Evolutionary conservation across 92 coral and sea anemone genomes (phyloP).

Genomic region (Siderastrea siderea): DNA sequence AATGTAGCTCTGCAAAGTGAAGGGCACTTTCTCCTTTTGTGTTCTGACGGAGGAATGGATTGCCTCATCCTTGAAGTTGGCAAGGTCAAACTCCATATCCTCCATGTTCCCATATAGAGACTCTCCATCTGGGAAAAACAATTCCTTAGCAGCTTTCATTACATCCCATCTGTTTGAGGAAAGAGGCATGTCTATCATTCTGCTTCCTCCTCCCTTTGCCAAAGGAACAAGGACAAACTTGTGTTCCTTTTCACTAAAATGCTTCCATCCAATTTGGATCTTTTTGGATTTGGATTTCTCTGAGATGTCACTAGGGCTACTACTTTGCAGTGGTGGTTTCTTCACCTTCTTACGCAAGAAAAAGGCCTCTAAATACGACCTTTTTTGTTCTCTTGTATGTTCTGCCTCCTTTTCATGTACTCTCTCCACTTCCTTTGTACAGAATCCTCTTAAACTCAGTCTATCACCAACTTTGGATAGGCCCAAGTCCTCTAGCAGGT

Average conservation of each 20-base stretch:
- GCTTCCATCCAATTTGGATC: slow-evolving; percentile 23
- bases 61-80: slow-evolving; percentile 47
- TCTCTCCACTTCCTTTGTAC: slow-evolving; percentile 26
- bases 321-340: slow-evolving; percentile 7
- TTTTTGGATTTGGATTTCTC: slow-evolving; percentile 34
- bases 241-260: neutral
- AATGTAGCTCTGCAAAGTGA: slow-evolving; percentile 42
- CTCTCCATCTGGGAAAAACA: neutral
- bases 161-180: neutral
- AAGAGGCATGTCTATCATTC: neutral
- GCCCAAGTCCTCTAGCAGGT: slow-evolving; percentile 24
- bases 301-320: neutral
- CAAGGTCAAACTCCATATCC: neutral
- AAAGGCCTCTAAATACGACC: slow-evolving; percentile 57
- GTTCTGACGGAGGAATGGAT: neutral
- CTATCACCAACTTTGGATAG: slow-evolving; percentile 70
- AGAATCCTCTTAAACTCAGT: slow-evolving; percentile 67
- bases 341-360: slow-evolving; percentile 45
- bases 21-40: slow-evolving; percentile 5
- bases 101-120: neutral
- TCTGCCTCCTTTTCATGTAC: slow-evolving; percentile 30
- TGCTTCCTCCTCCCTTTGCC: neutral
- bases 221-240: neutral
- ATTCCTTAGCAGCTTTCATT: neutral
- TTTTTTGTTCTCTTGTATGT: slow-evolving; percentile 41